Conservation (phyloP, 2,113 vertebrate species). For the Tetraodon nigroviridis region DNA sequence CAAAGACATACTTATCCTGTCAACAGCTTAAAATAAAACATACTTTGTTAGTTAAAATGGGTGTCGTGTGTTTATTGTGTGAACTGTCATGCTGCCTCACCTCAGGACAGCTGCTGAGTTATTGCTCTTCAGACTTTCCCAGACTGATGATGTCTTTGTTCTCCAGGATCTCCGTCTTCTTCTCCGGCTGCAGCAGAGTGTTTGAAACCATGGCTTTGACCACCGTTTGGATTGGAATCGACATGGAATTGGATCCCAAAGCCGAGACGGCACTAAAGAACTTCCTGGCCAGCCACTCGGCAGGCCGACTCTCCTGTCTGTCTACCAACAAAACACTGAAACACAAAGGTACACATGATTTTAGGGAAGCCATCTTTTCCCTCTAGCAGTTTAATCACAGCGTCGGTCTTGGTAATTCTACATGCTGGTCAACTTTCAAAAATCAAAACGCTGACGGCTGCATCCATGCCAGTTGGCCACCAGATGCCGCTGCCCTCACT, state of each 20-base stretch:
- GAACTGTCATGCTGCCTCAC: not conserved
- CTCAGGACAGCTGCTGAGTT: not conserved
- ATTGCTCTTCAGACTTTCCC: slow-evolving; percentile 57
- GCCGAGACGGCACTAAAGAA: slow-evolving; percentile 52
- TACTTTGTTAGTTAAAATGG: not conserved
- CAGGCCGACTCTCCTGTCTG: slow-evolving; percentile 68
- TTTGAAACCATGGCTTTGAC: slow-evolving; percentile 73
- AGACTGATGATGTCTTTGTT: slow-evolving; percentile 73
- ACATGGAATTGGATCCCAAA: slow-evolving; percentile 59
- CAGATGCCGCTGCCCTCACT: no score
- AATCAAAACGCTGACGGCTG: no score
- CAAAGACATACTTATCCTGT: no score
- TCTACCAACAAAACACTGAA: slow-evolving; percentile 76
- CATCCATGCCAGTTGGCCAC: no score
- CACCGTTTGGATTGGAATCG: slow-evolving; percentile 67
- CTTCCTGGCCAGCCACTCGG: slow-evolving; percentile 75
- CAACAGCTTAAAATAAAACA: not conserved
- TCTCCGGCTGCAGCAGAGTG: slow-evolving; percentile 59
- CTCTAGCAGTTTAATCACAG: not conserved
- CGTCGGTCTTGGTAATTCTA: not conserved
- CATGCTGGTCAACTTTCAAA: no score
- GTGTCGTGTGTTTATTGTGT: not conserved
- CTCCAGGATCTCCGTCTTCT: slow-evolving; percentile 73
- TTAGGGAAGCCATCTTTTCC: not conserved
- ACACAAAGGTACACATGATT: slow-evolving; percentile 2